These are phyloP conservation scores for Hemaris fuciformis DNA, from an alignment of 2,888 invertebrate species.

Conservation along the genomic window DNA sequence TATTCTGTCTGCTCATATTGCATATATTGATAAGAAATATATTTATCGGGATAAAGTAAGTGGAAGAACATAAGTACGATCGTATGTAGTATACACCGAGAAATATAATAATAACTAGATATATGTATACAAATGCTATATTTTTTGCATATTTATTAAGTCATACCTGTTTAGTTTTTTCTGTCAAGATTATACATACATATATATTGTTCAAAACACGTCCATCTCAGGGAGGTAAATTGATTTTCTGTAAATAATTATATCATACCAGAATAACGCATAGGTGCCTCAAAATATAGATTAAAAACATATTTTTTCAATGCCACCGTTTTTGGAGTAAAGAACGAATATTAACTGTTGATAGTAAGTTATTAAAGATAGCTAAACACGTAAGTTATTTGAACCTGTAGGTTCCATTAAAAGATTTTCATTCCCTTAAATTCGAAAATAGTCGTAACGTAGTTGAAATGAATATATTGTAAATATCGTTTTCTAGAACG, in stretches of 20 bases:
- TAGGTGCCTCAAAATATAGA: slow-evolving; percentile 72
- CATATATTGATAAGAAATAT: slow-evolving; percentile 47
- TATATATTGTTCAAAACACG: slow-evolving; percentile 56
- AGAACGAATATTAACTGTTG: slow-evolving; percentile 19
- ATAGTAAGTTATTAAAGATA: neutral
- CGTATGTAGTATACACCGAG: slow-evolving; percentile 54
- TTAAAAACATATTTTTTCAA: slow-evolving; percentile 67
- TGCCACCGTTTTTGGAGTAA: slow-evolving; percentile 41
- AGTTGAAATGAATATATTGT: neutral
- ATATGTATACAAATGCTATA: slow-evolving; percentile 67
- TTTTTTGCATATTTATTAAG: slow-evolving; percentile 77
- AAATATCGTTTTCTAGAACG: neutral
- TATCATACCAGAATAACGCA: slow-evolving; percentile 54
- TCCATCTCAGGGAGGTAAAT: slow-evolving; percentile 63
- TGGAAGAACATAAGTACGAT: slow-evolving; percentile 65
- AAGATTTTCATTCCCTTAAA: neutral
- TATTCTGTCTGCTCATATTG: slow-evolving; percentile 48
- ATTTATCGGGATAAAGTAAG: slow-evolving; percentile 62
- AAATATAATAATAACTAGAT: no score
- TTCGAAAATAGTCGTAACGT: neutral
- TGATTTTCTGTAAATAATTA: slow-evolving; percentile 55
- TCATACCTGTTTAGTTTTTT: slow-evolving; percentile 50
- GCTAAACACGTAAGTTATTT: neutral
- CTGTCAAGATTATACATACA: slow-evolving; percentile 52
- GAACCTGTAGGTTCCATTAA: neutral